These are phyloP conservation scores for Sitophilus oryzae DNA, from an alignment of 1,140 invertebrate species.

Conservation along the genomic window DNA sequence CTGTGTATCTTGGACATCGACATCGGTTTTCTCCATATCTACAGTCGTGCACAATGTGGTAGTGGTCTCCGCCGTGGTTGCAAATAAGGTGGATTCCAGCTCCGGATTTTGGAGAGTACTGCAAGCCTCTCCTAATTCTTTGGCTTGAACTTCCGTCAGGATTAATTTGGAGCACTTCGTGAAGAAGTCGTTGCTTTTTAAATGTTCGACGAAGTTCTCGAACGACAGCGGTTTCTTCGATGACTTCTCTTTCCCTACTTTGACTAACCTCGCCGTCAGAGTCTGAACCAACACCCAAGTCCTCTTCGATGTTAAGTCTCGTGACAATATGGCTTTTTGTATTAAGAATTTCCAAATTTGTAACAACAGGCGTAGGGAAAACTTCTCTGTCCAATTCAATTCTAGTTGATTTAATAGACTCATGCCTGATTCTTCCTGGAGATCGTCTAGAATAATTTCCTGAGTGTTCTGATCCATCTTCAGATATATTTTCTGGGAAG, in stretches of 20 bases:
- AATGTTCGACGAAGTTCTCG: too few species aligned
- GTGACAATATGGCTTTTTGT: neutral
- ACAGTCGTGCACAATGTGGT: constrained; percentile 17
- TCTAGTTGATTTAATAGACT: neutral
- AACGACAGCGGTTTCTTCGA: too few species aligned
- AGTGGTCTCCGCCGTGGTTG: constrained; percentile 12
- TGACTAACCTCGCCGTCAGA: too few species aligned
- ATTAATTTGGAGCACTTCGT: too few species aligned
- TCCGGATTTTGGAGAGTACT: neutral
- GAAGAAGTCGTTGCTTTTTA: too few species aligned
- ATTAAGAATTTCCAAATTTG: neutral
- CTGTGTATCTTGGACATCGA: neutral
- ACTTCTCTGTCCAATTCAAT: neutral
- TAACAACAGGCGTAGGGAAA: neutral
- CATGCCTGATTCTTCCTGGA: neutral
- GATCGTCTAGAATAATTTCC: neutral
- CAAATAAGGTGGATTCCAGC: neutral
- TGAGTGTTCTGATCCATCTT: too few species aligned
- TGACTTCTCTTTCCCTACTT: too few species aligned
- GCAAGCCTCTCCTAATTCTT: too few species aligned
- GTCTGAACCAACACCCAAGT: too few species aligned
- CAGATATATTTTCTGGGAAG: too few species aligned
- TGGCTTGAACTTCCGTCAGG: too few species aligned
- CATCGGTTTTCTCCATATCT: constrained; percentile 5
- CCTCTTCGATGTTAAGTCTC: neutral